Base-by-base conservation (phyloP, 2,113 vertebrate species). In the Neomonachus schauinslandi region DNA sequence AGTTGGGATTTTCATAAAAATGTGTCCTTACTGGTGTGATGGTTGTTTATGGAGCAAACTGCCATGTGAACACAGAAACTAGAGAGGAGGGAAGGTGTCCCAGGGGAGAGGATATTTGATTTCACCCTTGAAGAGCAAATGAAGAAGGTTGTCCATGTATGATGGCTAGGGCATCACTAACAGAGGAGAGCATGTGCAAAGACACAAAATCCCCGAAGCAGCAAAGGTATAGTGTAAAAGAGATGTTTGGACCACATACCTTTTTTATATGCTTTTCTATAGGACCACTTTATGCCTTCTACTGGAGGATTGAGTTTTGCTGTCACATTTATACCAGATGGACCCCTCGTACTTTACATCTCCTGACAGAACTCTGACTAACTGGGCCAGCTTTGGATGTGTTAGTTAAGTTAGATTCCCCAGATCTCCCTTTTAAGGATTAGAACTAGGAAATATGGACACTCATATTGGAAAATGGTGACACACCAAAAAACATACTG, bases 141-240 rank as follows among this genome's bases (percentile, higher is more conserved):
- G 5, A 33, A 59, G 19, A 28, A 11, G 19, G 1, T 0, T 59
- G 2, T 31, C 7, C 69, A 49, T 5, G 12, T 15, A 4, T 28
- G 21, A 49, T 1, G 8, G 4, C 33, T 36, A 4, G 46, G 13
- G 16, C 9, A 22, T 65, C 42, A 5, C 1, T 4, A 39, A 76
- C 33, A 77, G 84, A 36, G 12, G 10, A 59, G 6, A 14, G 1
- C 7, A 19, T 19, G 1, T 5, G 1, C 10, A 76, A 59, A 83
- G 3, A 16, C 1, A 4, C 24, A 72, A 55, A 69, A 18, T 15
- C 2, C 18, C 42, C 2, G 39, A 11, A 14, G 49, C 33, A 22
- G 1, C 7, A 49, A 53, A 63, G 3, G 46, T 36, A 3, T 9
- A 31, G 4, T 7, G 0, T 8, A 21, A 39, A 24, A 82, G 9